Evolutionary conservation across 2,797 vertebrate genomes (phyloP).

Genomic region (Sebastes glaucus): DNA sequence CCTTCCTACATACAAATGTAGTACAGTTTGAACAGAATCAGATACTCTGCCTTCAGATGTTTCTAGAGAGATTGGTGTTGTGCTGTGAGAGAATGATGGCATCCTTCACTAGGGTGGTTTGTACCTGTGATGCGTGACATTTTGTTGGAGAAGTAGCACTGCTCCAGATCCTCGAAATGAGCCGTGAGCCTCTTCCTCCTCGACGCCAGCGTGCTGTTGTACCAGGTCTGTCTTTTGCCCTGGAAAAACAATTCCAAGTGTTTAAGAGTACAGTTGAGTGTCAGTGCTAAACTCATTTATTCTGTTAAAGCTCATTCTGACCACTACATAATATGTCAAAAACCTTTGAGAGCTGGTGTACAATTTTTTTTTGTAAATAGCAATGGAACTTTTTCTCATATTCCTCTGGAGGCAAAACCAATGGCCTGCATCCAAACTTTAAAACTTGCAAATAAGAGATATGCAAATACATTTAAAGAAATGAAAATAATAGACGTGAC

Average conservation of each 20-base stretch:
- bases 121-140: conserved; percentile 96
- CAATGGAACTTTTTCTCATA: background rate
- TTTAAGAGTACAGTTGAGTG: too few relatives aligned
- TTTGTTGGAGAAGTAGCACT: conserved; percentile 98
- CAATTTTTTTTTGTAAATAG: background rate
- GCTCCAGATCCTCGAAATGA: conserved; percentile 98
- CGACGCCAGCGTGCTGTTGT: conserved; percentile 96
- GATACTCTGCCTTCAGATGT: background rate
- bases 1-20: background rate
- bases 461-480: background rate
- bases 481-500: background rate
- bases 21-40: background rate
- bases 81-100: background rate
- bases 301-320: background rate
- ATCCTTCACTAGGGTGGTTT: background rate
- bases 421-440: background rate
- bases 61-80: background rate
- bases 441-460: background rate
- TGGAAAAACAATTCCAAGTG: conserved; percentile 53
- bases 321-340: background rate
- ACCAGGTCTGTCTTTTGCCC: conserved; percentile 97
- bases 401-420: background rate
- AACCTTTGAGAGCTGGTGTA: background rate
- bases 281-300: too few relatives aligned
- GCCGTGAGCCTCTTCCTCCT: conserved; percentile 95